phyloP scores from a whole-genome alignment of 2,797 vertebrate species.

The Pterois miles region DNA sequence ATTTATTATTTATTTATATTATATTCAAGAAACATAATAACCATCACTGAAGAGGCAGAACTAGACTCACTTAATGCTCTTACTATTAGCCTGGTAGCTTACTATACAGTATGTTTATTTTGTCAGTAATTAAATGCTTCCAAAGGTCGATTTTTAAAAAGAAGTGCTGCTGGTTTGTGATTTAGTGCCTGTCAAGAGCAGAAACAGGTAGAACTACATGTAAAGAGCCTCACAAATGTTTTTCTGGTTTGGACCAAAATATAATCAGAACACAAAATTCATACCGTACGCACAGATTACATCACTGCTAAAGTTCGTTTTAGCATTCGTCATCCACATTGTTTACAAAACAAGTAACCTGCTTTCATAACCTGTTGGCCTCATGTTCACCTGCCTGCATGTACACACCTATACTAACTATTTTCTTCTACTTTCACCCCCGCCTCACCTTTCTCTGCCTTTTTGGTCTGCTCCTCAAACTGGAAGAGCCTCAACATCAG shows the following conservation, averaged over 20 bases:
- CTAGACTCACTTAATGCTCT: not conserved
- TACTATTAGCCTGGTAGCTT: not conserved
- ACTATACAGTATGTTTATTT: not conserved
- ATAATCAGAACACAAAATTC: not conserved
- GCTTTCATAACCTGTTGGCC: constrained; percentile 1
- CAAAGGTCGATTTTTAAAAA: not conserved
- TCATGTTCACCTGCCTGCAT: not conserved
- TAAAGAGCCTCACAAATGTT: not conserved
- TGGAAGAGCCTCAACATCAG: constrained; percentile 90
- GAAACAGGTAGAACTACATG: not conserved
- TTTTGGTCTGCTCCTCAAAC: constrained; percentile 93
- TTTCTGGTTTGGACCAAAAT: not conserved
- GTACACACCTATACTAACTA: not conserved
- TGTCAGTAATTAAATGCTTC: not conserved
- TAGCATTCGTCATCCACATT: not conserved
- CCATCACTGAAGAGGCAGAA: not conserved
- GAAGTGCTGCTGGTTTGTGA: not conserved
- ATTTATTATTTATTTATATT: too few species aligned
- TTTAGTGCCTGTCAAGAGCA: not conserved
- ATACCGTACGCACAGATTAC: not conserved
- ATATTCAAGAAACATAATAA: not conserved
- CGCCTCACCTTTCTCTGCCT: constrained; percentile 89
- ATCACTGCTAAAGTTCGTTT: not conserved
- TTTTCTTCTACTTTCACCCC: not conserved
- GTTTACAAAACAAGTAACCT: constrained; percentile 21